These are phyloP conservation scores for Scophthalmus maximus DNA, from an alignment of 2,113 vertebrate species.

Conservation along the genomic window DNA sequence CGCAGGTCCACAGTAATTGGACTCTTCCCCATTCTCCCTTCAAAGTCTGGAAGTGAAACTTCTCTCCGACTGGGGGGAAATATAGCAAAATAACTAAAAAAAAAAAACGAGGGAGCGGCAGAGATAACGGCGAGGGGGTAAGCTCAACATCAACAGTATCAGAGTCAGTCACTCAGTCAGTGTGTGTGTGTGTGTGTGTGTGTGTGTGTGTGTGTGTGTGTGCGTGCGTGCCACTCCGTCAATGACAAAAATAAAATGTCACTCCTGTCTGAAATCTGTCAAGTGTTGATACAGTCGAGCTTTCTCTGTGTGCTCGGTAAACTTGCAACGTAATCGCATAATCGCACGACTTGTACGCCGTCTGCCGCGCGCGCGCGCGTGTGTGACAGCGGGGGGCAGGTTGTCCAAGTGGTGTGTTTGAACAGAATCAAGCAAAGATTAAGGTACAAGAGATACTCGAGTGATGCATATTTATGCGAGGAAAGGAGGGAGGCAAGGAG, in stretches of 20 bases:
- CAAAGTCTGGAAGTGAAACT: constrained; percentile 55
- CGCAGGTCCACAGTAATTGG: constrained; percentile 61
- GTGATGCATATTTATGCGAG: neutral
- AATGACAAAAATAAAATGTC: constrained; percentile 45
- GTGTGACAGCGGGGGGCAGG: neutral
- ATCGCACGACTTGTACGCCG: constrained; percentile 7
- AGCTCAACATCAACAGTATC: constrained; percentile 59
- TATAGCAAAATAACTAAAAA: too few relatives aligned
- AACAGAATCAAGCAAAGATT: constrained; percentile 14
- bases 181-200: too few relatives aligned
- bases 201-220: too few relatives aligned
- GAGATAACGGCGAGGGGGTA: constrained; percentile 50
- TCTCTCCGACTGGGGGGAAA: constrained; percentile 27
- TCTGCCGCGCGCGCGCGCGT: too few relatives aligned
- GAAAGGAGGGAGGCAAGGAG: neutral
- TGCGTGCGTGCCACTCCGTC: too few relatives aligned
- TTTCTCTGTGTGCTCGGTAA: constrained; percentile 33
- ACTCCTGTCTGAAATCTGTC: constrained; percentile 50
- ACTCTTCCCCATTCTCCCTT: constrained; percentile 43
- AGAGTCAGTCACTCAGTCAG: constrained; percentile 39
- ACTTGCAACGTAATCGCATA: constrained; percentile 43
- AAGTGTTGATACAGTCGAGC: constrained; percentile 40
- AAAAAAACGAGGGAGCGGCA: neutral
- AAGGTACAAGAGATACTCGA: neutral
- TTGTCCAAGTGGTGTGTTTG: constrained; percentile 10